These are phyloP conservation scores for Aphidius ervi DNA, from an alignment of 1,140 invertebrate genomes.

Conservation along the genomic window DNA sequence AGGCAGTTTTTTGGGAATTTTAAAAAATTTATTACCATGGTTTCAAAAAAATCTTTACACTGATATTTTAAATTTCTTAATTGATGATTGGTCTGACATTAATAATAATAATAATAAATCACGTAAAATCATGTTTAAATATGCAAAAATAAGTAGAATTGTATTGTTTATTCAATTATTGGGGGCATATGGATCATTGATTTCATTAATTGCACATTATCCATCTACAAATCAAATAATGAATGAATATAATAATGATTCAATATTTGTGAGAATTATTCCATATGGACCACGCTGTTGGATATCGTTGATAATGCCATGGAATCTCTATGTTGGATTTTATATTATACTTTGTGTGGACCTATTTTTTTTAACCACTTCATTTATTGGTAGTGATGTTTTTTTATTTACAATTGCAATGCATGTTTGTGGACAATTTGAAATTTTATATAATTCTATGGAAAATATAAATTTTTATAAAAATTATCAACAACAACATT, in stretches of 20 bases:
- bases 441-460: constrained; percentile 20
- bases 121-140: too few species aligned
- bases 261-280: too few species aligned
- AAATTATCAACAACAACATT: not conserved
- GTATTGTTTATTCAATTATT: too few species aligned
- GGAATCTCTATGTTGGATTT: constrained; percentile 13
- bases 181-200: too few species aligned
- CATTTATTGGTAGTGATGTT: constrained; percentile 22
- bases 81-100: too few species aligned
- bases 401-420: constrained; percentile 27
- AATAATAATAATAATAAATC: too few species aligned
- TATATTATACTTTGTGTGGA: constrained; percentile 21
- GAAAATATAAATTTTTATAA: not conserved
- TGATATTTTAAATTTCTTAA: too few species aligned
- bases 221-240: too few species aligned
- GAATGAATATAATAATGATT: too few species aligned
- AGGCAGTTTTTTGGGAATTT: not conserved
- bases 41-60: not conserved
- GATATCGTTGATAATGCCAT: not conserved
- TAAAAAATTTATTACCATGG: not conserved
- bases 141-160: too few species aligned
- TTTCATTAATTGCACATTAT: too few species aligned
- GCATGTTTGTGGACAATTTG: constrained; percentile 27
- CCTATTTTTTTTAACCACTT: constrained; percentile 11
- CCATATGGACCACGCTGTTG: too few species aligned